Percentiles rank a stretch among this genome's conserved stretches.
Conservation (phyloP, 1,140 invertebrate species). For the Pseudomyrmex pallidus region DNA sequence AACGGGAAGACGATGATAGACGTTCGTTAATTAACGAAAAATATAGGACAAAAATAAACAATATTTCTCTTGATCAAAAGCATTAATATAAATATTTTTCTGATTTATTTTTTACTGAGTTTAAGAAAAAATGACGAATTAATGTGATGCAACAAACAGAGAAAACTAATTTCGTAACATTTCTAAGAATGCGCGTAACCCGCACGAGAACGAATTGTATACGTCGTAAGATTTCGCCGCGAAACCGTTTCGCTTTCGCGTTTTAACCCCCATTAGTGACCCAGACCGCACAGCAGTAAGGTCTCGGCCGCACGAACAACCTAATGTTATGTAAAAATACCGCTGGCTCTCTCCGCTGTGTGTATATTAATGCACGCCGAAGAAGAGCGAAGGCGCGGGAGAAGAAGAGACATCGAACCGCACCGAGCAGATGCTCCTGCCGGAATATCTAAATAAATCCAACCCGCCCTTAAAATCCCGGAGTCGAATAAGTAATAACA, state of each 20-base stretch:
- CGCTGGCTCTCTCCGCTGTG: slow-evolving; percentile 50
- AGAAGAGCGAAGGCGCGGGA: slow-evolving; percentile 68
- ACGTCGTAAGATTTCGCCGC: slow-evolving; percentile 13
- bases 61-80: too few relatives aligned
- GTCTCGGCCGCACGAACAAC: slow-evolving; percentile 67
- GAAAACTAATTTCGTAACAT: neutral
- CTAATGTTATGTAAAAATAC: slow-evolving; percentile 85
- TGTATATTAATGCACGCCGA: slow-evolving; percentile 80
- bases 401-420: slow-evolving; percentile 73
- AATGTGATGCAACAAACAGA: neutral
- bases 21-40: slow-evolving; percentile 1
- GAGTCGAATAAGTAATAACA: slow-evolving; percentile 83
- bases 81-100: too few relatives aligned
- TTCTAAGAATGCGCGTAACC: neutral
- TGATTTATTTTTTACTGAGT: too few relatives aligned
- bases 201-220: neutral
- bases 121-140: neutral
- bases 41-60: neutral
- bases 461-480: slow-evolving; percentile 73
- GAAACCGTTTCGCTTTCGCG: slow-evolving; percentile 68
- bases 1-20: neutral
- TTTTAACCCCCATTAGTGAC: slow-evolving; percentile 84
- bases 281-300: slow-evolving; percentile 39
- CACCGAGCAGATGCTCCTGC: slow-evolving; percentile 80
- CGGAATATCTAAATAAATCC: slow-evolving; percentile 84